Base-by-base conservation (phyloP, 2,797 vertebrate genomes). In the Schizothorax lantsangensis region DNA sequence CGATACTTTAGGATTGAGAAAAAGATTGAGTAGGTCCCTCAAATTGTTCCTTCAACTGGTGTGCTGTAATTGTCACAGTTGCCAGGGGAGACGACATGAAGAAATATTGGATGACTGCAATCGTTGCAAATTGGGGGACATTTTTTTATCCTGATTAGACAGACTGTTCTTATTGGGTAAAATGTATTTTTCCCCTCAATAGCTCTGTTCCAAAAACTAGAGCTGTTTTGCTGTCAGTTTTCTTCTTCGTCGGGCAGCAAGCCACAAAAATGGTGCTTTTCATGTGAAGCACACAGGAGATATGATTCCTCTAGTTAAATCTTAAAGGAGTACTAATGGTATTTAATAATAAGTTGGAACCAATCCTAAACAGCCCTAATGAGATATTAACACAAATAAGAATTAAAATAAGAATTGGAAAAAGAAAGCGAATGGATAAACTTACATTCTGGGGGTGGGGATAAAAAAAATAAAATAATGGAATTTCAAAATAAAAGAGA, bases 31-130 rank as follows among this genome's bases (percentile, higher is more conserved):
- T n/a, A 21, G 30, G 66, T 45, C 62, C n/a, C 36, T 85, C 45
- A 40, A 47, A 64, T n/a, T 57, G 36, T 59, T 59, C 26, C 52
- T 30, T 79, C 74, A 85, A 75, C 47, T 36, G 49, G 66, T 72
- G 49, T 21, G 2, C 84, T 85, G 77, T 79, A 79, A 79, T 85
- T 84, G 62, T 84, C 62, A 69, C 45, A 69, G 83, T 69, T 79
- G 40, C 66, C 66, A 43, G 21, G 33, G 78, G 78, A 86, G 40
- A 64, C 6, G 3, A 79, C 68, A 73, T 72, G 52, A 73, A 85
- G 80, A 80, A 73, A 80, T 36, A 80, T 72, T 12, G 52, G 6
- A 73, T 80, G 54, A 86, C 66, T 80, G 5, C 59, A 80, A 72
- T 80, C 9, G 26, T 77, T n/a, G 52, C 40, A 73, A 79, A 33